phyloP scores from a whole-genome alignment of 2,113 vertebrate genomes.

The Pavo muticus region DNA sequence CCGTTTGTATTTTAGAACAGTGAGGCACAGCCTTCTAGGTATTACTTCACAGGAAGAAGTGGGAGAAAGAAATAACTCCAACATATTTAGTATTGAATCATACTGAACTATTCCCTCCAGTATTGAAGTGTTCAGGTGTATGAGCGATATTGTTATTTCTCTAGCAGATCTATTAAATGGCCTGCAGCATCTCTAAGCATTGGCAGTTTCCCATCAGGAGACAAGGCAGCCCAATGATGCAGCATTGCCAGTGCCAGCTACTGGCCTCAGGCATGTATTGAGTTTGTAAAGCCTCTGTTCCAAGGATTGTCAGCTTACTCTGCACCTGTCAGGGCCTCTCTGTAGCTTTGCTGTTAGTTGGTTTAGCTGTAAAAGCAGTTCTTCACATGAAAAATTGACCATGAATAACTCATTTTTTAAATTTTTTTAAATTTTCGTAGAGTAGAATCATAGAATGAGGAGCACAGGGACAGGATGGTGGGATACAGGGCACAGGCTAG shows the following conservation, averaged over 20 bases:
- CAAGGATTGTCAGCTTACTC: rapidly evolving
- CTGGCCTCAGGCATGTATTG: rapidly evolving
- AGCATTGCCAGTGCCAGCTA: background rate
- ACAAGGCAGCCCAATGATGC: background rate
- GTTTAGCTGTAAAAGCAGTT: background rate
- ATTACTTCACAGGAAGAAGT: background rate
- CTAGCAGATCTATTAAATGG: background rate
- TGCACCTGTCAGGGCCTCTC: rapidly evolving
- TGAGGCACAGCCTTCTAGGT: background rate
- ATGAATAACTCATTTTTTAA: background rate
- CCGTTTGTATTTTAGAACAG: background rate
- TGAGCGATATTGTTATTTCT: background rate
- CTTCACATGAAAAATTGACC: background rate
- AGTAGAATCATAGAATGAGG: background rate
- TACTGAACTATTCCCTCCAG: background rate
- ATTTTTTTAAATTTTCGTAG: background rate
- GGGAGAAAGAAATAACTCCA: background rate
- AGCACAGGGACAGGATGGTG: background rate
- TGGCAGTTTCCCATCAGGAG: rapidly evolving
- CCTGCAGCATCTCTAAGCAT: background rate
- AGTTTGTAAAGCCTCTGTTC: rapidly evolving
- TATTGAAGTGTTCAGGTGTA: background rate
- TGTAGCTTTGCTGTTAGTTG: rapidly evolving
- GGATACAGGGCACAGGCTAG: background rate
- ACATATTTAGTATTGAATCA: background rate